Evolutionary conservation across 2,888 invertebrate species (phyloP).

Genomic region (Pilophorus perplexus): DNA sequence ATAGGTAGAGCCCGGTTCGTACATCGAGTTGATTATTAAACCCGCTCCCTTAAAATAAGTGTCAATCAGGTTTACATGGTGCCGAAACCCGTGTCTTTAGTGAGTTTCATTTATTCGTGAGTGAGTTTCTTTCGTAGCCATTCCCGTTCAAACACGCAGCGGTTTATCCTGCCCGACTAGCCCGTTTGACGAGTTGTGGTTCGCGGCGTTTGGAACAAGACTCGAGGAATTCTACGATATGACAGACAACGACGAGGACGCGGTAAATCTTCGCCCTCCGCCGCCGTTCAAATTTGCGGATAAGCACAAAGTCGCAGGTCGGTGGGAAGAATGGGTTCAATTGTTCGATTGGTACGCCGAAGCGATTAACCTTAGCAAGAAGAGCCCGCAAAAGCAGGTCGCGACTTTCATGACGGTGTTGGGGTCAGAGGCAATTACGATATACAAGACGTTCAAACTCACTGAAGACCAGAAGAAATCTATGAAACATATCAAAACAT

Average conservation of each 20-base stretch:
- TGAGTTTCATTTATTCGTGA: too few species aligned
- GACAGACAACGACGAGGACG: neutral
- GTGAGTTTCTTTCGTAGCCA: conserved; percentile 4
- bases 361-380: conserved; percentile 9
- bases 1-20: too few species aligned
- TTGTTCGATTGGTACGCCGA: conserved; percentile 29
- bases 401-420: conserved; percentile 32
- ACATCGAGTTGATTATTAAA: too few species aligned
- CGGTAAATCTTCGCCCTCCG: conserved; percentile 13
- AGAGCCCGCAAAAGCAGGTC: conserved; percentile 22
- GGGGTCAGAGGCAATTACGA: conserved; percentile 1
- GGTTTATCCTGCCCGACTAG: too few species aligned
- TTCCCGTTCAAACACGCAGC: conserved; percentile 19
- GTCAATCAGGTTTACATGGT: too few species aligned
- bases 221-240: conserved; percentile 20
- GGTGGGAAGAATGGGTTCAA: conserved; percentile 23
- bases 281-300: conserved; percentile 14
- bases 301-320: conserved; percentile 18
- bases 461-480: conserved; percentile 8
- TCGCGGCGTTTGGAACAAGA: conserved; percentile 9
- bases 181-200: conserved; percentile 23
- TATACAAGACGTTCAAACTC: conserved; percentile 24
- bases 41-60: too few species aligned
- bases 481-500: neutral
- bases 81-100: too few species aligned